These are phyloP conservation scores for Triplophysa tibetana DNA, from an alignment of 2,113 vertebrate genomes.

Conservation along the genomic window DNA sequence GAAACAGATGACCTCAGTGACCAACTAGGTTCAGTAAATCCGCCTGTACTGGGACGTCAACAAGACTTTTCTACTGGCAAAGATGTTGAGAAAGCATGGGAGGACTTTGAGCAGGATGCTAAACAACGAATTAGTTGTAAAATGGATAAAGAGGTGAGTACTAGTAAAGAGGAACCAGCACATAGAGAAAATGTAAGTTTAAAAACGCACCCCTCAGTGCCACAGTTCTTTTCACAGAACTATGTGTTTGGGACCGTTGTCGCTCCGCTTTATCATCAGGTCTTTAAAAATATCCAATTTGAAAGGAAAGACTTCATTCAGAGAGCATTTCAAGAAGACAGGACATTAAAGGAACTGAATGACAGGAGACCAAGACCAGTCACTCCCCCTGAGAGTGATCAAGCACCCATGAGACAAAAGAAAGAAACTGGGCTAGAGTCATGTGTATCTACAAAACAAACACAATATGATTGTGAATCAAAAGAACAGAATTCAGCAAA, in stretches of 20 bases:
- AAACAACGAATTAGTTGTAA: background rate
- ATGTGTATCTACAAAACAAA: constrained; percentile 1
- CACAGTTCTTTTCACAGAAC: constrained; percentile 21
- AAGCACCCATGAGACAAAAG: background rate
- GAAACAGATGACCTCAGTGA: constrained; percentile 18
- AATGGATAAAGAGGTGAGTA: background rate
- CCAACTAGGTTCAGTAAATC: constrained; percentile 13
- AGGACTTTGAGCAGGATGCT: constrained; percentile 49
- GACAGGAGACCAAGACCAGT: constrained; percentile 17
- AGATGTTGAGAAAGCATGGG: constrained; percentile 47
- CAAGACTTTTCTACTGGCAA: constrained; percentile 20
- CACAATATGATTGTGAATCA: constrained; percentile 33
- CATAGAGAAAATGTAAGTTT: constrained; percentile 18
- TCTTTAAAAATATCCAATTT: constrained; percentile 58
- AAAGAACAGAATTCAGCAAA: background rate
- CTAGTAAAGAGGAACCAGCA: background rate
- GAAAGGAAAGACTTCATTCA: constrained; percentile 45
- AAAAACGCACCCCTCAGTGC: constrained; percentile 15
- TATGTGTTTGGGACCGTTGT: constrained; percentile 66
- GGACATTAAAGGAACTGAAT: background rate
- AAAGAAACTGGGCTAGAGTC: constrained; percentile 26
- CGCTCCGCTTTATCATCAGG: constrained; percentile 65
- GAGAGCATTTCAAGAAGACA: constrained; percentile 10
- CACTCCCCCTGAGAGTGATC: constrained; percentile 30
- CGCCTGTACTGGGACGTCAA: constrained; percentile 1